A percentile compares a stretch with the other conserved stretches of the same genome.
phyloP scores from a whole-genome alignment of 2,797 vertebrate genomes.

The Myotis planiceps region DNA sequence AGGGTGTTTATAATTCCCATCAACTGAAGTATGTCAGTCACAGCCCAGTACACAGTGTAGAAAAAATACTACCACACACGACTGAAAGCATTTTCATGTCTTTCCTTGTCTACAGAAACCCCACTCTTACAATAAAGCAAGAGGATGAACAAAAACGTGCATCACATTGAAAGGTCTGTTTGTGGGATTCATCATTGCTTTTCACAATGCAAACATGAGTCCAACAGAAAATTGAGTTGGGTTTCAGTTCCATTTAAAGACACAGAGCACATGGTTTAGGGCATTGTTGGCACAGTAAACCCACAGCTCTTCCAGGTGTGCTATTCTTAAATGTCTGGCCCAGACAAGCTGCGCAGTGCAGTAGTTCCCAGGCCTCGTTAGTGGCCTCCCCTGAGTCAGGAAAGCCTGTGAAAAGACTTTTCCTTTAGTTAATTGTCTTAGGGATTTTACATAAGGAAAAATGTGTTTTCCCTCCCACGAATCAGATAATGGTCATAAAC shows the following conservation, averaged over 20 bases:
- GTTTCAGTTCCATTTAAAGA: constrained; percentile 27
- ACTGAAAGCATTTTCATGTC: background rate
- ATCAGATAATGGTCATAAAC: background rate
- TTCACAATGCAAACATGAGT: constrained; percentile 45
- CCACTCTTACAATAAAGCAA: constrained; percentile 3
- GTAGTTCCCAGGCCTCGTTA: background rate
- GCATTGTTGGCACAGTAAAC: background rate
- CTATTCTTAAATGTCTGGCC: background rate
- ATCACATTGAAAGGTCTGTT: background rate
- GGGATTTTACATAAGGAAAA: background rate
- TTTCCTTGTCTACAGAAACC: constrained; percentile 1
- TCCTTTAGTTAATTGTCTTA: background rate
- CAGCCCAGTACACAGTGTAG: background rate
- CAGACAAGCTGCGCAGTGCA: background rate
- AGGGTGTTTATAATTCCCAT: constrained; percentile 37
- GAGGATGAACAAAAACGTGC: background rate
- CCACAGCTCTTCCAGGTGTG: background rate
- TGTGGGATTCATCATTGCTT: background rate
- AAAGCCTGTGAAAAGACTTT: background rate
- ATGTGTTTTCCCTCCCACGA: background rate
- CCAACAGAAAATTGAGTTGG: background rate
- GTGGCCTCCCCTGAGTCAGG: background rate
- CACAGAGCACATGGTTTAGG: background rate
- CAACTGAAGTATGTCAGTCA: constrained; percentile 46
- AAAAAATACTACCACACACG: background rate